Conservation (phyloP, 92 coral and sea anemone species). For the Zoanthus sociatus region DNA sequence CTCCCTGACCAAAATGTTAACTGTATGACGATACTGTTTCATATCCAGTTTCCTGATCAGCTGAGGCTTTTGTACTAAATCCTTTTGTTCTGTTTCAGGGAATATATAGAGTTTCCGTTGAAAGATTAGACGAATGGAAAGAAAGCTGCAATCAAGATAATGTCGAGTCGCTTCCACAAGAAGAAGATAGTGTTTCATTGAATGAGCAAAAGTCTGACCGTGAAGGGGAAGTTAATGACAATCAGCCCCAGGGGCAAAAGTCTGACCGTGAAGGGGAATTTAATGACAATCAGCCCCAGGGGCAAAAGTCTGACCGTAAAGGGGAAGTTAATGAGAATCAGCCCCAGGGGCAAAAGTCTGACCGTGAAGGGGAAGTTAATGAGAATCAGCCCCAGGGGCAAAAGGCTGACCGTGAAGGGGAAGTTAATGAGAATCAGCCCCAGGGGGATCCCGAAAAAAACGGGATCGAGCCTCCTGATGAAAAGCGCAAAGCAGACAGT, state of each 20-base stretch:
- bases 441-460: neutral
- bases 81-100: slow-evolving; percentile 35
- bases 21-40: too few relatives aligned
- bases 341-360: neutral
- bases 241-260: neutral
- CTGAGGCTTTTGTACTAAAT: neutral
- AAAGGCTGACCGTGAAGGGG: slow-evolving; percentile 19
- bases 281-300: neutral
- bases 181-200: neutral
- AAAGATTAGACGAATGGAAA: slow-evolving; percentile 30
- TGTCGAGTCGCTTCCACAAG: neutral
- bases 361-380: slow-evolving; percentile 16
- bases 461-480: neutral
- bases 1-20: too few relatives aligned
- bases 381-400: neutral
- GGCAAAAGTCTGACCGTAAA: slow-evolving; percentile 6
- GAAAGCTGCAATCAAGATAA: neutral
- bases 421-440: neutral
- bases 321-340: neutral
- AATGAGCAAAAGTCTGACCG: slow-evolving; percentile 7
- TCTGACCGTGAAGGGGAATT: slow-evolving; percentile 15
- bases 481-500: neutral
- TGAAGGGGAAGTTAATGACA: slow-evolving; percentile 10
- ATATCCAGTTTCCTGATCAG: too few relatives aligned
- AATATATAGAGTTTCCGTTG: slow-evolving; percentile 63